Conservation (phyloP, 2,797 vertebrate genomes). For the Xiphorhynchus erythropygius region DNA sequence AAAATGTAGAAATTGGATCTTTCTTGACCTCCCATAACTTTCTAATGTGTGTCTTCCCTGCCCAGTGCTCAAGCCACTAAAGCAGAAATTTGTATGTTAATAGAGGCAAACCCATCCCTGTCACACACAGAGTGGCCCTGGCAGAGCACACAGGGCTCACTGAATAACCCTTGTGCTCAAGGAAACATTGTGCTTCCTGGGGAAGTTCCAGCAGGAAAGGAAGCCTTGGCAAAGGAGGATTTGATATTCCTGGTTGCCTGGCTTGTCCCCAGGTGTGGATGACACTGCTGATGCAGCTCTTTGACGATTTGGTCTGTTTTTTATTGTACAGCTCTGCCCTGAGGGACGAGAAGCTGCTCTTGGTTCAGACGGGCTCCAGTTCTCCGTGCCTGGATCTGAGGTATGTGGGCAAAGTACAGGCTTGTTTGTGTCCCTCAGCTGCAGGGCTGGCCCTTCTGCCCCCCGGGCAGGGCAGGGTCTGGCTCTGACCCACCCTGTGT, state of each 20-base stretch:
- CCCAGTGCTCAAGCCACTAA: not conserved
- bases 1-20: not conserved
- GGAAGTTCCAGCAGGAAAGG: not conserved
- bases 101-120: not conserved
- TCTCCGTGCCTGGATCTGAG: conserved; percentile 96
- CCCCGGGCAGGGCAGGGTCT: too few relatives aligned
- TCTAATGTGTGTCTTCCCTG: not conserved
- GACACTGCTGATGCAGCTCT: not conserved
- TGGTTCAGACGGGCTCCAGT: conserved; percentile 94
- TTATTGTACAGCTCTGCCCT: conserved; percentile 79
- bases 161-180: not conserved
- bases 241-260: accelerated
- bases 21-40: accelerated
- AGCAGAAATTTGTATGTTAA: accelerated
- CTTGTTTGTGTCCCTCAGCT: not conserved
- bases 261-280: not conserved
- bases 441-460: not conserved
- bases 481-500: not conserved
- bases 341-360: conserved; percentile 83
- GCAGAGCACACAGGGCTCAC: not conserved
- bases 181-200: not conserved
- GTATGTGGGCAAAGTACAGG: conserved; percentile 44
- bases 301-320: not conserved
- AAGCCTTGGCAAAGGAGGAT: not conserved
- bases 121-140: not conserved